Evolutionary conservation across 2,888 invertebrate genomes (phyloP).

Genomic region (Yponomeuta sedellus): DNA sequence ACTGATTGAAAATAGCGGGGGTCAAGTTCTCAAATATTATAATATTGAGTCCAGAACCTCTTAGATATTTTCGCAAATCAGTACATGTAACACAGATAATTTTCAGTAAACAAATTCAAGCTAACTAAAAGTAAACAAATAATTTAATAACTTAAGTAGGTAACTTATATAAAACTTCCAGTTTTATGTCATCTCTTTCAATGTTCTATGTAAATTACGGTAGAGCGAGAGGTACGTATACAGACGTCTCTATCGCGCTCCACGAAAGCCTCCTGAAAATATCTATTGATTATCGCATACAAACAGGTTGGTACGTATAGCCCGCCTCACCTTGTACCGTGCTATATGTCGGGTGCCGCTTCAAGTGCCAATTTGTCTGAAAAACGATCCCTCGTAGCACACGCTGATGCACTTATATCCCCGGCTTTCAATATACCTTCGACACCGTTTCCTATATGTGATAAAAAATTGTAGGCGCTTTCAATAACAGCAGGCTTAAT

Average conservation of each 20-base stretch:
- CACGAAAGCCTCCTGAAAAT: slow-evolving; percentile 76
- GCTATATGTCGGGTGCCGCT: slow-evolving; percentile 49
- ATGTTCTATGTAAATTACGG: slow-evolving; percentile 59
- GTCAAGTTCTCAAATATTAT: too few species aligned
- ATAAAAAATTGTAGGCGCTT: background rate
- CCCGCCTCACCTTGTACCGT: slow-evolving; percentile 58
- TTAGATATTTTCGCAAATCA: too few species aligned
- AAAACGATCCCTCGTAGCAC: slow-evolving; percentile 34
- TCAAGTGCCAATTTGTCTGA: slow-evolving; percentile 73
- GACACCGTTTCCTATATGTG: background rate
- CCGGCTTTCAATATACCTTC: slow-evolving; percentile 2
- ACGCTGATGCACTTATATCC: background rate
- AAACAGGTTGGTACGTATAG: slow-evolving; percentile 59
- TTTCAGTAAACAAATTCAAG: too few species aligned
- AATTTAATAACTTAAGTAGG: too few species aligned
- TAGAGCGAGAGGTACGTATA: slow-evolving; percentile 54
- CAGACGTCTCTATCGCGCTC: slow-evolving; percentile 49
- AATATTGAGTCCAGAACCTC: too few species aligned
- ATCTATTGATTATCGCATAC: slow-evolving; percentile 75
- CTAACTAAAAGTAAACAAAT: too few species aligned
- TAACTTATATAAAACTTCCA: background rate
- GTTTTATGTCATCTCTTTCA: slow-evolving; percentile 34
- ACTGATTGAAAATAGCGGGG: too few species aligned
- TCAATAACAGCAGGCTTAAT: background rate
- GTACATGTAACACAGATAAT: too few species aligned